Conservation (phyloP, 2,888 invertebrate species). For the Adineta ricciae region DNA sequence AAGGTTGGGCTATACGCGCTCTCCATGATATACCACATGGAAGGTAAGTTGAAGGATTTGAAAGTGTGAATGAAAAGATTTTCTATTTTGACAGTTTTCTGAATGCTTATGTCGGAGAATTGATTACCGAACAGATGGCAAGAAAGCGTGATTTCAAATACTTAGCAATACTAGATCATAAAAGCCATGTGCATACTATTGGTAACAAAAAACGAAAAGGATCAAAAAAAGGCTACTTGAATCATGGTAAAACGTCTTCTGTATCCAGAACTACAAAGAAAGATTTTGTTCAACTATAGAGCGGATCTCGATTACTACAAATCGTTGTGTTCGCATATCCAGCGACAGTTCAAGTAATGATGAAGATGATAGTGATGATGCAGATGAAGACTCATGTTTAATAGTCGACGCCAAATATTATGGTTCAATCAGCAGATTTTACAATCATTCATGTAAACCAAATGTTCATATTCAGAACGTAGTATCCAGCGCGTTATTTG, state of each 20-base stretch:
- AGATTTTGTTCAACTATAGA: background rate
- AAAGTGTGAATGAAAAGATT: too few relatives aligned
- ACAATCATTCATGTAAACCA: slow-evolving; percentile 10
- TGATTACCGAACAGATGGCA: background rate
- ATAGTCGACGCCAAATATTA: slow-evolving; percentile 6
- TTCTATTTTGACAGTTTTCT: background rate
- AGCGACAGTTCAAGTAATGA: background rate
- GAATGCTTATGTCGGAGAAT: background rate
- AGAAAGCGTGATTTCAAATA: slow-evolving; percentile 11
- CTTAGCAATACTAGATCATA: background rate
- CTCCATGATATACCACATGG: slow-evolving; percentile 88
- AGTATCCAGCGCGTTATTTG: background rate
- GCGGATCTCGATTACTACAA: background rate
- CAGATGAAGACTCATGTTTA: background rate
- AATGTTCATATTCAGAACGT: slow-evolving; percentile 10
- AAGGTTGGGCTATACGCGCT: slow-evolving; percentile 92
- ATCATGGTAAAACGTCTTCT: background rate
- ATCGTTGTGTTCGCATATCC: background rate
- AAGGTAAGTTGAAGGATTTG: slow-evolving; percentile 45
- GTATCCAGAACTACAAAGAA: background rate
- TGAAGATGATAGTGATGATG: background rate
- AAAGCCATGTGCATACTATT: background rate
- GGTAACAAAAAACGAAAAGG: background rate
- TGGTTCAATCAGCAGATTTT: background rate
- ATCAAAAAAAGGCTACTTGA: background rate